Evolutionary conservation across 1,140 invertebrate species (phyloP).

Genomic region (Caenorhabditis briggsae): DNA sequence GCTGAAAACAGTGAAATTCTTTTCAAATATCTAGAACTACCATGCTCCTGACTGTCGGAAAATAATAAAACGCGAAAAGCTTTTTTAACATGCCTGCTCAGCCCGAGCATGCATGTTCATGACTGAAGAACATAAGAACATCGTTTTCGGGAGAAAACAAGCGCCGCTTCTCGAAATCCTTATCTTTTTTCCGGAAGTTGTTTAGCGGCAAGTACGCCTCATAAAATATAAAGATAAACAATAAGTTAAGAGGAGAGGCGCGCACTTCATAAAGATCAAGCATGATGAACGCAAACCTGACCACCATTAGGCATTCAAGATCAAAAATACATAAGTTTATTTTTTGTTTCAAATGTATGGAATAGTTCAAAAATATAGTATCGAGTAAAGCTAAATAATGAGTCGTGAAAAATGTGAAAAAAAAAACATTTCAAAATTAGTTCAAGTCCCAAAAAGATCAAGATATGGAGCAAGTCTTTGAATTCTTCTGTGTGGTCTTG

Average conservation of each 20-base stretch:
- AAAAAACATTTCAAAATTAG: background rate
- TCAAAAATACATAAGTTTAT: background rate
- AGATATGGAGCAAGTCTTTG: constrained; percentile 65
- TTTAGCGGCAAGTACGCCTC: constrained; percentile 39
- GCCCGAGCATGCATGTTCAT: background rate
- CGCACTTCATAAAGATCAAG: constrained; percentile 36
- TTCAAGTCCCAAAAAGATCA: too few relatives aligned
- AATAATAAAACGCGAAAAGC: background rate
- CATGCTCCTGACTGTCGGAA: too few relatives aligned
- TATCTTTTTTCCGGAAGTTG: constrained; percentile 50
- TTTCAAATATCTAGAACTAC: too few relatives aligned
- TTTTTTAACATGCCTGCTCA: background rate
- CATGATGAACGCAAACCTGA: background rate
- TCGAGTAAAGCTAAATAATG: background rate
- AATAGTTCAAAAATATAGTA: background rate
- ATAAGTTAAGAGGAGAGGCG: constrained; percentile 18
- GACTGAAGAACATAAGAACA: constrained; percentile 42
- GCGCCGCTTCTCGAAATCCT: background rate
- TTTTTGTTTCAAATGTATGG: background rate
- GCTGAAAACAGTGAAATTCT: too few relatives aligned
- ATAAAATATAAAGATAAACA: constrained; percentile 47
- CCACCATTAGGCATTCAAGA: background rate
- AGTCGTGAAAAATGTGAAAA: background rate
- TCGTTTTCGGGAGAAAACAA: background rate
- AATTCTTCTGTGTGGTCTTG: constrained; percentile 34